Evolutionary conservation across 2,113 vertebrate genomes (phyloP).

Genomic region (Agapornis roseicollis): DNA sequence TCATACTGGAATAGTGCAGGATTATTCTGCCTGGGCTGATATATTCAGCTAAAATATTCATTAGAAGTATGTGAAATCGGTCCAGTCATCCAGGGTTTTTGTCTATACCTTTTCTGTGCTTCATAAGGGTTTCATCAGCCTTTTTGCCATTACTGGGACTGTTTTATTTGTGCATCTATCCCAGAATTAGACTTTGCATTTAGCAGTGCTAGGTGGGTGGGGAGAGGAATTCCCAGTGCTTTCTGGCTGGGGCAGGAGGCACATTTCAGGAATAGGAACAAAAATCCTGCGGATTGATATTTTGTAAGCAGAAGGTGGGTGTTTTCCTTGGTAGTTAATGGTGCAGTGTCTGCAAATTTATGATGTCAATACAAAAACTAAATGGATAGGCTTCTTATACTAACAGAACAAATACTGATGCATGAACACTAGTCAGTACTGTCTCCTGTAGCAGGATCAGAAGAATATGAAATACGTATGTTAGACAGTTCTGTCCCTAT

Average conservation of each 20-base stretch:
- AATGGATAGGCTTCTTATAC: not conserved
- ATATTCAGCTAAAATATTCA: not conserved
- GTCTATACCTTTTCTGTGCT: not conserved
- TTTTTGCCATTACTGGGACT: not conserved
- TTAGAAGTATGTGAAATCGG: not conserved
- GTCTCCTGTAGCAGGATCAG: not conserved
- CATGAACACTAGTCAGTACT: not conserved
- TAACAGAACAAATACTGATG: not conserved
- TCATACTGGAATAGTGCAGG: not conserved
- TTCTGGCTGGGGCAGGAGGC: not conserved
- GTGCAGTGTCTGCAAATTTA: not conserved
- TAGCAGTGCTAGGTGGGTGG: not conserved
- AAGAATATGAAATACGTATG: not conserved
- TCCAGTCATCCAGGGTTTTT: not conserved
- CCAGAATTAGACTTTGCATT: not conserved
- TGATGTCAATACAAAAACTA: not conserved
- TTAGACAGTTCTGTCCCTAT: not conserved
- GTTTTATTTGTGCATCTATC: not conserved
- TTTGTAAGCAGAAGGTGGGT: not conserved
- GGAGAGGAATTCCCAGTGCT: not conserved
- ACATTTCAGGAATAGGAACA: not conserved
- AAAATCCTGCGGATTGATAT: not conserved
- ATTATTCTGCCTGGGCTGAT: not conserved
- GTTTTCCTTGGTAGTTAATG: not conserved
- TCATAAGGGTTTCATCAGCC: not conserved